phyloP scores from a whole-genome alignment of 1,140 invertebrate genomes.

The Micrasema minimum region DNA sequence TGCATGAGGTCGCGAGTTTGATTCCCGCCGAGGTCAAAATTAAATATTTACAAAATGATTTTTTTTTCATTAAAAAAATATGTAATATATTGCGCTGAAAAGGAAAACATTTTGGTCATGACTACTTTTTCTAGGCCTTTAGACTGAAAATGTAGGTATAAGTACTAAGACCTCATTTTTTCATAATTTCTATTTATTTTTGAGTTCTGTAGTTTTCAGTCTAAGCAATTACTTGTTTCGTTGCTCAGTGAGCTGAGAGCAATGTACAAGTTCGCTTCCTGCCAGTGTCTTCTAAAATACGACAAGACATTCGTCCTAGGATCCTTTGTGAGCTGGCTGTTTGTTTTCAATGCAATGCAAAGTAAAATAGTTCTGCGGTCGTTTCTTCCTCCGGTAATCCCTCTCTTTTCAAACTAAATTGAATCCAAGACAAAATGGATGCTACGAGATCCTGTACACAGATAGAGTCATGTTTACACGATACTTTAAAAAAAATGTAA shows the following conservation, averaged over 20 bases:
- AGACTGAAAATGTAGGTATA: background rate
- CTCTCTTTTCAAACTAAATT: conserved; percentile 32
- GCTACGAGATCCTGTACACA: too few species aligned
- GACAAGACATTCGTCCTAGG: conserved; percentile 11
- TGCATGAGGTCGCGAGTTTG: too few species aligned
- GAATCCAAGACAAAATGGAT: conserved; percentile 29
- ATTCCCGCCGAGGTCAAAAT: too few species aligned
- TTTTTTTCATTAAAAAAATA: background rate
- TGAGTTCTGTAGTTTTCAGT: too few species aligned
- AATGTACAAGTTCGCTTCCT: background rate
- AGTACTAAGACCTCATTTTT: background rate
- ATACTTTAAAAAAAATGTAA: too few species aligned
- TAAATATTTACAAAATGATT: background rate
- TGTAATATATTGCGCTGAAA: background rate
- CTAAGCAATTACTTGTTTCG: background rate
- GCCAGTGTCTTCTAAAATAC: conserved; percentile 9
- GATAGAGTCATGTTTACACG: too few species aligned
- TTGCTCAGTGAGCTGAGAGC: background rate
- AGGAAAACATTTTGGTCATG: background rate
- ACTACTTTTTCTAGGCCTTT: background rate
- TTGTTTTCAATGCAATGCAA: conserved; percentile 34
- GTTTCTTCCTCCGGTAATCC: conserved; percentile 13
- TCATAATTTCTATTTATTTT: too few species aligned
- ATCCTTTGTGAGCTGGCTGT: conserved; percentile 27
- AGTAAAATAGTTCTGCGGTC: background rate